Evolutionary conservation across 2,888 invertebrate genomes (phyloP).

Genomic region (Rhopalosiphum nymphaeae): DNA sequence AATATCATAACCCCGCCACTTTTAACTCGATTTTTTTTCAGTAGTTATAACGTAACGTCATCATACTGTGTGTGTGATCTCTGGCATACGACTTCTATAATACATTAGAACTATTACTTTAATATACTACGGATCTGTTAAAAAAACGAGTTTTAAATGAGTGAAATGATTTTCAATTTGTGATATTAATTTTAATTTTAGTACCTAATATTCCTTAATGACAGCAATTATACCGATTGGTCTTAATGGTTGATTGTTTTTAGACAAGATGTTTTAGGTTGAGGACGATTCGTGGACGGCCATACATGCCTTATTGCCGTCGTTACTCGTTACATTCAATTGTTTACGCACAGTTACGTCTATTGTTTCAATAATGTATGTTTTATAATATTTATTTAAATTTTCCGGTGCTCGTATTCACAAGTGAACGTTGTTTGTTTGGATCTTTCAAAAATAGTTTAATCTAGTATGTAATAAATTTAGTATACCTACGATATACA

Average conservation of each 20-base stretch:
- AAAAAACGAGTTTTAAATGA: constrained; percentile 16
- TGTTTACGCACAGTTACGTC: not conserved
- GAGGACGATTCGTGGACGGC: not conserved
- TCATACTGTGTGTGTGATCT: not conserved
- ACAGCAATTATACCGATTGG: not conserved
- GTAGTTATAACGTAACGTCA: not conserved
- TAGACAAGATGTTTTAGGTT: not conserved
- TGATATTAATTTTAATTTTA: constrained; percentile 2
- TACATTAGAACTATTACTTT: not conserved
- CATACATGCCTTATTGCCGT: not conserved
- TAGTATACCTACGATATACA: not conserved
- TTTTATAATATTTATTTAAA: not conserved
- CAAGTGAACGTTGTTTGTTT: not conserved
- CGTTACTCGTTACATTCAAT: not conserved
- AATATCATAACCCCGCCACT: constrained; percentile 2
- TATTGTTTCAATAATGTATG: not conserved
- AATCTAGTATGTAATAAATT: not conserved
- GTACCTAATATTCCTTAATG: constrained; percentile 2
- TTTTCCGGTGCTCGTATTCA: not conserved
- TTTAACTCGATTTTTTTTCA: not conserved
- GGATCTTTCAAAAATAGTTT: not conserved
- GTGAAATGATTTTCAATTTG: constrained; percentile 4
- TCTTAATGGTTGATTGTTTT: not conserved
- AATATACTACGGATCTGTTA: not conserved
- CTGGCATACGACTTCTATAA: not conserved